Percentiles rank a stretch among this genome's conserved stretches.
These are phyloP conservation scores for Montipora sp. DNA, from an alignment of 64 coral and sea anemone species.

Conservation along the genomic window DNA sequence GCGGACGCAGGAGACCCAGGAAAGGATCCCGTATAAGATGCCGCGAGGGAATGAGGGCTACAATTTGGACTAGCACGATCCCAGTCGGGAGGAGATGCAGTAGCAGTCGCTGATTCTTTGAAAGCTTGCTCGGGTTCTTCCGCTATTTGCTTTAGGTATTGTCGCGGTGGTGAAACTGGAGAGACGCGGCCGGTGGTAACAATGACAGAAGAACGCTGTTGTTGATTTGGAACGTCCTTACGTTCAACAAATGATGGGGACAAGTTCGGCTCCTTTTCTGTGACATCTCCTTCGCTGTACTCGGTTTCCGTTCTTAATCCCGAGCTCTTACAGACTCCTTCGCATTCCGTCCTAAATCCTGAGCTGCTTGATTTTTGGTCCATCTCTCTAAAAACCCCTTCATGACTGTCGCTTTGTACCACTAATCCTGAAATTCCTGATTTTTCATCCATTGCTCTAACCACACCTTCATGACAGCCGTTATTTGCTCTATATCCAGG, in stretches of 20 bases:
- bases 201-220: slow-evolving; percentile 22
- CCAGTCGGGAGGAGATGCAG: neutral
- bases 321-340: neutral
- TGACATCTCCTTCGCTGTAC: neutral
- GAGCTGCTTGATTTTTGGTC: neutral
- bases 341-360: neutral
- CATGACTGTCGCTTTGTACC: neutral
- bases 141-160: neutral
- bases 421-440: neutral
- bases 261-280: neutral
- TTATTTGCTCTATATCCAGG: neutral
- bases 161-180: neutral
- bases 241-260: neutral
- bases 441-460: neutral
- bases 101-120: neutral
- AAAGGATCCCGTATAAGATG: slow-evolving; percentile 4
- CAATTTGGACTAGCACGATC: neutral
- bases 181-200: neutral
- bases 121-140: neutral
- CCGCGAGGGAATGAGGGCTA: slow-evolving; percentile 16
- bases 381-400: neutral
- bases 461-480: neutral
- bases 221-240: neutral
- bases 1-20: slow-evolving; percentile 9
- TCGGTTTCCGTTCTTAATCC: neutral